Conservation (phyloP, 2,888 invertebrate species). For the Chesias legatella region DNA sequence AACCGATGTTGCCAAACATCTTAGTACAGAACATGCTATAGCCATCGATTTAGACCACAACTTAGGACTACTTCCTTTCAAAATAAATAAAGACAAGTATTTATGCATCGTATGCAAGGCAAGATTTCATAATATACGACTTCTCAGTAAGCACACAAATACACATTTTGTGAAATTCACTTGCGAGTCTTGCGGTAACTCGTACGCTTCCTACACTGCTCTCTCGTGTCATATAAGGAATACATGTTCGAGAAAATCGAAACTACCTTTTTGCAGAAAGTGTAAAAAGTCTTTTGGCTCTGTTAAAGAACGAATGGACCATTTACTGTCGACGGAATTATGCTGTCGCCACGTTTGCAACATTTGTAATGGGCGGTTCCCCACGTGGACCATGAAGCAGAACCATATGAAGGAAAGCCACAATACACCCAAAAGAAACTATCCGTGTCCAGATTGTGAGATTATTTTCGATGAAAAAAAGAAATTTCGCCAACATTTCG, state of each 20-base stretch:
- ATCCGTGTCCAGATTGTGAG: conserved; percentile 43
- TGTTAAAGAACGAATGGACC: conserved; percentile 36
- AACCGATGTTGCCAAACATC: conserved; percentile 38
- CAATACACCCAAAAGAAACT: conserved; percentile 26
- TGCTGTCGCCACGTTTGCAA: conserved; percentile 45
- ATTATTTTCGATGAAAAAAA: conserved; percentile 33
- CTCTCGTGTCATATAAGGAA: conserved; percentile 37
- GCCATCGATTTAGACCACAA: conserved; percentile 35
- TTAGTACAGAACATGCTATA: conserved; percentile 34
- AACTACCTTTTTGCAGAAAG: conserved; percentile 35
- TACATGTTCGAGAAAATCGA: conserved; percentile 31
- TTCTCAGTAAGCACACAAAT: conserved; percentile 45
- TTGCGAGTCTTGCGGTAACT: conserved; percentile 49
- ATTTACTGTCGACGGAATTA: conserved; percentile 30
- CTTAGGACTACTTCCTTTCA: conserved; percentile 45
- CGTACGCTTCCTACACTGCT: conserved; percentile 35
- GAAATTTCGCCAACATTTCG: conserved; percentile 39
- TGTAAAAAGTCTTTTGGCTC: conserved; percentile 41
- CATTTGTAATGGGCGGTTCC: conserved; percentile 39
- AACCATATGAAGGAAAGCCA: conserved; percentile 39
- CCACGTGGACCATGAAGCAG: conserved; percentile 37
- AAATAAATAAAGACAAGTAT: conserved; percentile 35
- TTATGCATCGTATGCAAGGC: conserved; percentile 39
- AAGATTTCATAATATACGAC: conserved; percentile 40
- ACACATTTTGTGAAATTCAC: conserved; percentile 44